Percentiles rank a stretch among this genome's conserved stretches.
These are phyloP conservation scores for Drosophila navojoa DNA, from an alignment of 1,140 invertebrate genomes.

Conservation along the genomic window DNA sequence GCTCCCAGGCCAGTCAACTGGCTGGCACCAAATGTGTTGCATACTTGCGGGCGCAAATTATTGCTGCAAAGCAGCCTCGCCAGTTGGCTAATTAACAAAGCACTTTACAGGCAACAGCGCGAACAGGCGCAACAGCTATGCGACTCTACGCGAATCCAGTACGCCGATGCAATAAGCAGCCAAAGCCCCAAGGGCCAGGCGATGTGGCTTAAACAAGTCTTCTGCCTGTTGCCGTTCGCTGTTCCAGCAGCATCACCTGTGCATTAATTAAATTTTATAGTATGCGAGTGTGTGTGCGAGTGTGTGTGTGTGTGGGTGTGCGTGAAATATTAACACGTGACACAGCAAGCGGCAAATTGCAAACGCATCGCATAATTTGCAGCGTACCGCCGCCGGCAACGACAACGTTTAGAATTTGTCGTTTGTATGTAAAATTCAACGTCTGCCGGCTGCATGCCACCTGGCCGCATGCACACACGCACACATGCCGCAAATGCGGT, in stretches of 20 bases:
- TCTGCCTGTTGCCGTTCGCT: conserved; percentile 24
- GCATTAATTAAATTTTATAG: conserved; percentile 80
- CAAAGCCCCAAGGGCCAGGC: conserved; percentile 43
- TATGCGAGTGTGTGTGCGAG: neutral
- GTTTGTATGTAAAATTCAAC: conserved; percentile 38
- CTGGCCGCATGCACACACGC: neutral
- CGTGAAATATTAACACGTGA: conserved; percentile 68
- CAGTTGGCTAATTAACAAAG: conserved; percentile 81
- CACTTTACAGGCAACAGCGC: conserved; percentile 64
- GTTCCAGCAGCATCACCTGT: conserved; percentile 25
- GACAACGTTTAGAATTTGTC: conserved; percentile 63
- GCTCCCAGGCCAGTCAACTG: neutral
- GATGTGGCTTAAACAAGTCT: conserved; percentile 30
- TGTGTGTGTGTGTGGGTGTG: conserved; percentile 13
- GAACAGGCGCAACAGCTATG: conserved; percentile 6
- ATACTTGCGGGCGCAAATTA: conserved; percentile 81
- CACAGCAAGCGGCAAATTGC: conserved; percentile 62
- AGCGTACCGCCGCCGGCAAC: conserved; percentile 40
- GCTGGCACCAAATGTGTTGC: conserved; percentile 70
- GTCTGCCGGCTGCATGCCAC: conserved; percentile 15
- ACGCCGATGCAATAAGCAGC: conserved; percentile 48
- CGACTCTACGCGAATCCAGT: conserved; percentile 5
- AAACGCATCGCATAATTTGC: conserved; percentile 72
- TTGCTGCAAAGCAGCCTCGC: conserved; percentile 65
- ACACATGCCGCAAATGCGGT: neutral